phyloP scores from a whole-genome alignment of 2,797 vertebrate species.

The Holocentrus rufus region DNA sequence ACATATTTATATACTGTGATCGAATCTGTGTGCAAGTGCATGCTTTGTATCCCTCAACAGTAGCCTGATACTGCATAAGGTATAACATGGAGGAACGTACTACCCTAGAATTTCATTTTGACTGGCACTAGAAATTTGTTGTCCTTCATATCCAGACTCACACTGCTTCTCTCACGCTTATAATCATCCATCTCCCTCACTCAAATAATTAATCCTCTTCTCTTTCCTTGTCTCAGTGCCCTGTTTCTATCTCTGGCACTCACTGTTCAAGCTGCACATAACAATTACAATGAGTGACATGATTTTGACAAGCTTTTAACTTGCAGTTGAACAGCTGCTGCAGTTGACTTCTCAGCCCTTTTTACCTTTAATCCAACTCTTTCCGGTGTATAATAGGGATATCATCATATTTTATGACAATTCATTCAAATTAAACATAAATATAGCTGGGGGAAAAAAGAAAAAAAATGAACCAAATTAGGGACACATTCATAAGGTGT shows the following conservation, averaged over 20 bases:
- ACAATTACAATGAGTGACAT: slow-evolving; percentile 42
- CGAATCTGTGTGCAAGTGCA: too few relatives aligned
- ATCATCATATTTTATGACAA: too few relatives aligned
- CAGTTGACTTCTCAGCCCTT: slow-evolving; percentile 25
- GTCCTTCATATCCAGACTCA: slow-evolving; percentile 1
- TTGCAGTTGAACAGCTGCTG: slow-evolving; percentile 35
- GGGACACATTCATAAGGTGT: too few relatives aligned
- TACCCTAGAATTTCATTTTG: not conserved
- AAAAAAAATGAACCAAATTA: too few relatives aligned
- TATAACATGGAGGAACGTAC: too few relatives aligned
- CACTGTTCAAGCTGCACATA: slow-evolving; percentile 35
- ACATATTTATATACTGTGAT: too few relatives aligned
- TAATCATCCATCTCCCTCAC: slow-evolving; percentile 6
- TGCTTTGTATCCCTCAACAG: too few relatives aligned
- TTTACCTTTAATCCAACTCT: slow-evolving; percentile 17
- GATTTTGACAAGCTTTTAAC: slow-evolving; percentile 42
- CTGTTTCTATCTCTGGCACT: slow-evolving; percentile 22
- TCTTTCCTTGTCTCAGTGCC: slow-evolving; percentile 15
- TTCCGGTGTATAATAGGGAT: too few relatives aligned
- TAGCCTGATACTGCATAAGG: not conserved
- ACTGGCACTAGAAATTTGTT: not conserved
- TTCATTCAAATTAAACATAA: too few relatives aligned
- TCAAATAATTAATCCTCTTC: slow-evolving; percentile 17
- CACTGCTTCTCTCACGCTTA: too few relatives aligned
- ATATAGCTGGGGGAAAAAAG: too few relatives aligned